Evolutionary conservation across 2,888 invertebrate species (phyloP), one percentile per base, ranked within the genome.

Genomic region (Patella caerulea): DNA sequence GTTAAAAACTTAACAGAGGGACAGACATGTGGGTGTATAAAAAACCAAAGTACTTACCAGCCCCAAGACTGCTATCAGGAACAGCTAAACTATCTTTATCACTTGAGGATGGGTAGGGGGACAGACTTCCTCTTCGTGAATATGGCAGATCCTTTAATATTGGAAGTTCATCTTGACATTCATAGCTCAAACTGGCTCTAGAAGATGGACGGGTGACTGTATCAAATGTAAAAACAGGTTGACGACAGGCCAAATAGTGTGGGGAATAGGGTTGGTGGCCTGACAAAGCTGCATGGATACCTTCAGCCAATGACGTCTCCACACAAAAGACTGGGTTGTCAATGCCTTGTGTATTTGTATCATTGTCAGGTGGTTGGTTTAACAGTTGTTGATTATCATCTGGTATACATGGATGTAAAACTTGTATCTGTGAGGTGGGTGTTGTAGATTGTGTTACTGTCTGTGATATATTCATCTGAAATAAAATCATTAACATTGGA

Each of bases 161-260:
- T 2, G 82, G 78, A 65, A 65, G 14, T 17, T 77, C 72, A 29
- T 76, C 76, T 15, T 29, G 17, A 9, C 71, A 54, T 9, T 77
- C 75, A 19, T 69, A 14, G 29, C 77, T 73, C 34, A 73, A 75
- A 3, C 76, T 74, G 4, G 78, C 78, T 12, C 72, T 72, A 9
- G 82, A 83, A 2, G 81, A 78, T 14, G 81, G 79, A 56, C 81
- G 71, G 29, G 78, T 73, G 7, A 72, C 74, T 2, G 77, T 77
- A 71, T 81, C 81, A 71, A 81, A 81, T n/a, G 79, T 75, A 72
- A 83, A 83, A 24, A 75, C 76, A 2, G 82, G 82, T 70, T 65
- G 65, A 24, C 65, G 19, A 65, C 11, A 65, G 4, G 19, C 65
- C 9, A 45, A 9, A 65, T 24, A 65, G 14, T 19, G 19, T 24